These are phyloP conservation scores for Pterobdella sp. DNA, from an alignment of 2,888 invertebrate genomes.

Conservation along the genomic window DNA sequence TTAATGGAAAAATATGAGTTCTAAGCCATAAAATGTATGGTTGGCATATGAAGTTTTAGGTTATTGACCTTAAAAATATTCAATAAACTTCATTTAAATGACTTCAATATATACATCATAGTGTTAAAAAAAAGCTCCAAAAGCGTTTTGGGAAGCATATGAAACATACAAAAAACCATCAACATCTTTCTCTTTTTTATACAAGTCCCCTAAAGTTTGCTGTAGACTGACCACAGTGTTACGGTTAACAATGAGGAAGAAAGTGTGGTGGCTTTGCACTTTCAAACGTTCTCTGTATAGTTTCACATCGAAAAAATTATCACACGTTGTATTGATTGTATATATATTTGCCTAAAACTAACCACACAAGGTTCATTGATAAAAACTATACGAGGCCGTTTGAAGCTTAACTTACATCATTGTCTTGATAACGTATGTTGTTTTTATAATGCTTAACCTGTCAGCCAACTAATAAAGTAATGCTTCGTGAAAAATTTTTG, in stretches of 20 bases:
- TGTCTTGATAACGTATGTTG: too few species aligned
- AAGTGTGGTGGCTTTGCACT: slow-evolving; percentile 62
- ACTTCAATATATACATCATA: neutral
- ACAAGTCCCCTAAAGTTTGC: slow-evolving; percentile 71
- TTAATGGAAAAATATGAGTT: neutral
- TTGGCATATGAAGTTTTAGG: neutral
- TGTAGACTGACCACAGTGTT: slow-evolving; percentile 72
- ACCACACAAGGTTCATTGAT: too few species aligned
- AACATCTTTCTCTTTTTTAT: slow-evolving; percentile 66
- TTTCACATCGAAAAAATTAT: too few species aligned
- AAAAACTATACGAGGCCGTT: too few species aligned
- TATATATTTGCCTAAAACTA: too few species aligned
- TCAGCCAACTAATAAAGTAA: too few species aligned
- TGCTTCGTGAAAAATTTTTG: too few species aligned
- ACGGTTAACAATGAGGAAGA: slow-evolving; percentile 75
- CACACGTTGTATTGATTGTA: too few species aligned
- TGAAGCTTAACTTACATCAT: too few species aligned
- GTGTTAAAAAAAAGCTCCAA: slow-evolving; percentile 55
- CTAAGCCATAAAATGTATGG: neutral
- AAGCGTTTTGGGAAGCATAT: slow-evolving; percentile 82
- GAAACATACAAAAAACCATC: slow-evolving; percentile 82
- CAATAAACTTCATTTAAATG: neutral
- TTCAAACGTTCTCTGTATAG: slow-evolving; percentile 57
- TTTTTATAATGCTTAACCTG: too few species aligned
- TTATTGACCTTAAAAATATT: neutral